Percentiles rank a stretch among this genome's conserved stretches.
Conservation (phyloP, 2,888 invertebrate species). For the Theristus sp. region DNA sequence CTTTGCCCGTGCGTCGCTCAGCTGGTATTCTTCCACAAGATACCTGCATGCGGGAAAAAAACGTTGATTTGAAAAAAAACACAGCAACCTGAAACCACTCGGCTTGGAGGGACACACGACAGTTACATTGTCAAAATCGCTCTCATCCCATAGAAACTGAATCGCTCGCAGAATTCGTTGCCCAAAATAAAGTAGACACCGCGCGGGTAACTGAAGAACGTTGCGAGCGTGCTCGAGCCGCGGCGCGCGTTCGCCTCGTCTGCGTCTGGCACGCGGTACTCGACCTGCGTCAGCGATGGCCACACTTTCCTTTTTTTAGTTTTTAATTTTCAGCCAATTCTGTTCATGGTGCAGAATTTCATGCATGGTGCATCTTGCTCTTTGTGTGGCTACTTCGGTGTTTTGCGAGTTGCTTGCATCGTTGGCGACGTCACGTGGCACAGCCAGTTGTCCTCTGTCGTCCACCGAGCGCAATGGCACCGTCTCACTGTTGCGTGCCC, state of each 20-base stretch:
- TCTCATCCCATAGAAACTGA: conserved; percentile 27
- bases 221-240: background rate
- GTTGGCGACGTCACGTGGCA: too few species aligned
- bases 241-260: too few species aligned
- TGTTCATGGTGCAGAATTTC: background rate
- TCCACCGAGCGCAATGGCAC: too few species aligned
- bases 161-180: conserved; percentile 82
- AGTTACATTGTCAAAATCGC: background rate
- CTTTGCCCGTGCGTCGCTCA: background rate
- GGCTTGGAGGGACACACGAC: too few species aligned
- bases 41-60: background rate
- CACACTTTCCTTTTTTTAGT: too few species aligned
- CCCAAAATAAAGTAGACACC: conserved; percentile 69
- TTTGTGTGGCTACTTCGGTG: background rate
- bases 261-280: too few species aligned
- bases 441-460: too few species aligned
- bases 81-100: background rate
- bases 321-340: too few species aligned
- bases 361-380: background rate
- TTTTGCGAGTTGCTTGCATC: too few species aligned
- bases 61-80: background rate
- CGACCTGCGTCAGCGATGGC: too few species aligned
- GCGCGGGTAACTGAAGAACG: conserved; percentile 8
- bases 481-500: too few species aligned
- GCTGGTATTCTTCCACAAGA: background rate